Percentiles rank a stretch among this genome's conserved stretches.
phyloP scores from a whole-genome alignment of 2,797 vertebrate species.

The Schizopygopsis pylzovi region DNA sequence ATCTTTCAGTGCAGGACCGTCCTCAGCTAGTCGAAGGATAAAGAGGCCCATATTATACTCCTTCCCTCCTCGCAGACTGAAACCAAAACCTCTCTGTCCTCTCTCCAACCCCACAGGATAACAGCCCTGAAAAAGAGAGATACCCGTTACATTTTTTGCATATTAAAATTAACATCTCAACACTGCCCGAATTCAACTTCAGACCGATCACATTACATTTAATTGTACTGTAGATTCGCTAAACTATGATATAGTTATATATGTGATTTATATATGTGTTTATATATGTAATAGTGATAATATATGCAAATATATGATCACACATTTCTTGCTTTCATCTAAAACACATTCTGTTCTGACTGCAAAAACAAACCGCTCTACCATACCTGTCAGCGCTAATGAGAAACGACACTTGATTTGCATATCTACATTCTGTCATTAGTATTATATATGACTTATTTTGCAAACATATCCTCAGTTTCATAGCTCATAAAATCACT shows the following conservation, averaged over 20 bases:
- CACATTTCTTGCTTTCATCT: conserved; percentile 8
- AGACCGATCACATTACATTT: neutral
- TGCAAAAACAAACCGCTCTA: neutral
- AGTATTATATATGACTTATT: conserved; percentile 5
- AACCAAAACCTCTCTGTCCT: conserved; percentile 93
- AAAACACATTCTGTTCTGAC: conserved; percentile 10
- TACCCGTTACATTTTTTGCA: neutral
- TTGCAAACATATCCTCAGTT: neutral
- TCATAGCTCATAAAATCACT: neutral
- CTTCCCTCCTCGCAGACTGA: conserved; percentile 96
- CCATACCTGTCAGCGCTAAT: conserved; percentile 15
- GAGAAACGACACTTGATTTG: conserved; percentile 32
- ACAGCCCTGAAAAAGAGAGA: conserved; percentile 75
- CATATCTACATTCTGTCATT: conserved; percentile 9
- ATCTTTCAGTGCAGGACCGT: conserved; percentile 91
- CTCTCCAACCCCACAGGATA: conserved; percentile 93
- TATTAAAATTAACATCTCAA: neutral
- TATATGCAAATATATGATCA: conserved; percentile 9
- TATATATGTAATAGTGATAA: too few species aligned
- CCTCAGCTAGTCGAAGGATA: conserved; percentile 95
- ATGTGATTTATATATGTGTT: too few species aligned
- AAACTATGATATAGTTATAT: too few species aligned
- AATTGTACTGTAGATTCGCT: neutral
- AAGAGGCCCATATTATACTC: conserved; percentile 99
- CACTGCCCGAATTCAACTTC: neutral